A percentile compares a stretch with the other conserved stretches of the same genome.
Evolutionary conservation across 1,140 invertebrate genomes (phyloP).

Genomic region (Papilio glaucus): DNA sequence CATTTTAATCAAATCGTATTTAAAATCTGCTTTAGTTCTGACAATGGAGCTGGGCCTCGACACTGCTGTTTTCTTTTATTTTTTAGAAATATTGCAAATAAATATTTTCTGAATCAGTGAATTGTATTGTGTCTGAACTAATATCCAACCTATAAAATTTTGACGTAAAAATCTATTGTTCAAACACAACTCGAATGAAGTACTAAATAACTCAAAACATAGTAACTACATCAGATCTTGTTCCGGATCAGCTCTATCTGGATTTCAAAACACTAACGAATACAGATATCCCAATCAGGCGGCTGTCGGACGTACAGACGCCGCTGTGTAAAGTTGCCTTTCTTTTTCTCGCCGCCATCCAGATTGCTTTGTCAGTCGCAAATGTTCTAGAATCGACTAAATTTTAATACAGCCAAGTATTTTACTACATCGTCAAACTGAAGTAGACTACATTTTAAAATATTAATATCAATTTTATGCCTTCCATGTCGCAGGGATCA

Average conservation of each 20-base stretch:
- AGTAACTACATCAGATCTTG: neutral
- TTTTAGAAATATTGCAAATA: too few relatives aligned
- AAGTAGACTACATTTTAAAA: too few relatives aligned
- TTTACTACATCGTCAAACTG: neutral
- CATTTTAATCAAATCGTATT: too few relatives aligned
- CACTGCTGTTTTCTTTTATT: too few relatives aligned
- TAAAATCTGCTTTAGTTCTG: too few relatives aligned
- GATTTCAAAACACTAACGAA: conserved; percentile 9
- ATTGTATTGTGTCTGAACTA: too few relatives aligned
- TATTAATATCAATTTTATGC: too few relatives aligned
- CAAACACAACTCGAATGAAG: neutral
- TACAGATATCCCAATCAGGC: conserved; percentile 5
- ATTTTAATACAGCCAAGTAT: conserved; percentile 7
- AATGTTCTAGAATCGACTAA: conserved; percentile 1
- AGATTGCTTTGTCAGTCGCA: conserved; percentile 4
- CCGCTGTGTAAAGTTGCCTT: neutral
- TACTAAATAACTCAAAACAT: neutral
- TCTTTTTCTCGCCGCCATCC: neutral
- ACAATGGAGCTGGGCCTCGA: too few relatives aligned
- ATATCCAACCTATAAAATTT: too few relatives aligned
- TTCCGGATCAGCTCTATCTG: neutral
- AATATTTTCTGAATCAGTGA: too few relatives aligned
- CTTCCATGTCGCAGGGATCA: too few relatives aligned
- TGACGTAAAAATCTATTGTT: too few relatives aligned
- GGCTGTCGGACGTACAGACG: neutral